Evolutionary conservation across 2,797 vertebrate genomes (phyloP).

Genomic region (Darevskia mixta): DNA sequence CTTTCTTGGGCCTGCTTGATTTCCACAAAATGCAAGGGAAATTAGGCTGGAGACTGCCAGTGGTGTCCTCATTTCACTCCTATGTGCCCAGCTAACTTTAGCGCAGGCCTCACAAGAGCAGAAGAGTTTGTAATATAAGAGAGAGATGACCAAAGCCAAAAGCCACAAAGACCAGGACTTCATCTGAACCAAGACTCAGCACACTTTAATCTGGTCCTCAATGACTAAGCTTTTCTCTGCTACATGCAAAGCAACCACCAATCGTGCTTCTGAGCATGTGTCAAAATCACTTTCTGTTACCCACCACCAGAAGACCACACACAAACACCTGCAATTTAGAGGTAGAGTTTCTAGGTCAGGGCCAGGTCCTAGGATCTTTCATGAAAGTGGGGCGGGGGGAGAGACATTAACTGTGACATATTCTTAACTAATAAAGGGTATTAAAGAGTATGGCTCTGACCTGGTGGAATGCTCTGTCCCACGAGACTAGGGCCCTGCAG

Average conservation of each 20-base stretch:
- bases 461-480: no score
- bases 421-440: neutral
- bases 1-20: rapidly evolving
- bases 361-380: neutral
- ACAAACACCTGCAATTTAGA: neutral
- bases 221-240: neutral
- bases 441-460: no score
- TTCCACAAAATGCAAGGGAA: constrained; percentile 28
- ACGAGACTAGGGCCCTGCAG: no score
- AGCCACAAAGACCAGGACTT: neutral
- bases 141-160: neutral
- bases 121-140: neutral
- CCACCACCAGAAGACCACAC: neutral
- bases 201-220: neutral
- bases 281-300: neutral
- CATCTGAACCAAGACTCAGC: neutral
- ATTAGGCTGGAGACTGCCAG: neutral
- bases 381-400: no score
- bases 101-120: constrained; percentile 1
- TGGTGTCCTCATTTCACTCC: constrained; percentile 37
- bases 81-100: neutral
- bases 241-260: neutral
- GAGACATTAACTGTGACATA: neutral
- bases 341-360: neutral
- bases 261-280: neutral